phyloP scores from a whole-genome alignment of 2,888 invertebrate species.

The Lithodes maja region DNA sequence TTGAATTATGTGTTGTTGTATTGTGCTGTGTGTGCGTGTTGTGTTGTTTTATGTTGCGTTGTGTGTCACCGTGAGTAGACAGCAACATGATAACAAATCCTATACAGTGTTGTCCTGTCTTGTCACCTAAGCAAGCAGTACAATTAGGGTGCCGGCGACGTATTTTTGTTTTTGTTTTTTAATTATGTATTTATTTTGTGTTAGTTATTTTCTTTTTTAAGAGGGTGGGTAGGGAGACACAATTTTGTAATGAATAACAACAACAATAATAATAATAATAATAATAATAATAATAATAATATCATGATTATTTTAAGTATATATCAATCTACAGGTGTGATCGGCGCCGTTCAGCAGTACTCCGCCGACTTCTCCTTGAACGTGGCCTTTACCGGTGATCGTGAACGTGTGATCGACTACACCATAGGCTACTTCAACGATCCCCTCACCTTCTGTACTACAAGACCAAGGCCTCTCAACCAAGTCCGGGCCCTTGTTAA shows the following conservation, averaged over 20 bases:
- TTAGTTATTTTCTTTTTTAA: neutral
- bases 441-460: constrained; percentile 54
- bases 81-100: too few relatives aligned
- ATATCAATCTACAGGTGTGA: constrained; percentile 38
- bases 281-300: neutral
- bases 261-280: neutral
- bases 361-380: constrained; percentile 69
- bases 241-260: neutral
- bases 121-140: too few relatives aligned
- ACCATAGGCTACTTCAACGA: constrained; percentile 65
- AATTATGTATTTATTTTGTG: too few relatives aligned
- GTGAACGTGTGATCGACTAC: constrained; percentile 62
- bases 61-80: too few relatives aligned
- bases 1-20: too few relatives aligned
- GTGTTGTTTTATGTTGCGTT: too few relatives aligned
- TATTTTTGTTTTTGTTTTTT: too few relatives aligned
- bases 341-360: constrained; percentile 52
- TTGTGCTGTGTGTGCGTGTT: too few relatives aligned
- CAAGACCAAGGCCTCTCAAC: constrained; percentile 45
- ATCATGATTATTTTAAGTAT: too few relatives aligned
- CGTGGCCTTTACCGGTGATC: constrained; percentile 62
- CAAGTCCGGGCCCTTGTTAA: constrained; percentile 46
- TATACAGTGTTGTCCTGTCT: too few relatives aligned
- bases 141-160: too few relatives aligned
- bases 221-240: neutral